Evolutionary conservation across 2,797 vertebrate species (phyloP), one percentile per base, ranked within the genome.

Genomic region (Heterohyrax brucei): DNA sequence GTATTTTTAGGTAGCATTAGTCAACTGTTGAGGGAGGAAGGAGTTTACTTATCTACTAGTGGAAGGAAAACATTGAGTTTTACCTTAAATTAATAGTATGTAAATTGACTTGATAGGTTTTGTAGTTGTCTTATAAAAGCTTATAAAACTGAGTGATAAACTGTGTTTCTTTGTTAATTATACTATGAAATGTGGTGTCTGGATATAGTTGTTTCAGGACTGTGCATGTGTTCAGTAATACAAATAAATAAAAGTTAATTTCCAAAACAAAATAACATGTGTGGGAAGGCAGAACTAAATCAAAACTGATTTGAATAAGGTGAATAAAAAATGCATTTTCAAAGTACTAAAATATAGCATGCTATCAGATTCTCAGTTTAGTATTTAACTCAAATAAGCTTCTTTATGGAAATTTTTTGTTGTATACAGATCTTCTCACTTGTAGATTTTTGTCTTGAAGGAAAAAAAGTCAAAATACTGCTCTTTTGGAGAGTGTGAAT

Each of bases 191-290:
- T 95, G 94, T 26, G 1, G 10, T 87, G 9, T 96, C 48, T 96
- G 46, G 81, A 82, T 83, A 39, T 93, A 80, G n/a, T 92, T 91
- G 22, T 92, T 66, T 66, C 73, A 81, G 46, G 72, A 12, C 22
- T 91, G 19, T 92, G 3, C 14, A 66, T 90, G 93, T 93, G 62
- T 93, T 93, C 66, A 90, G 61, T 81, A 66, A 59, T 86, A 80
- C 81, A 96, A 89, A 73, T 91, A 14, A 50, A 50, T 30, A 91
- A 94, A 97, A 91, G 73, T 95, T 64, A 18, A 93, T 93, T 97
- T 97, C 77, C 87, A 95, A 96, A 95, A 92, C 61, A 96, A 93
- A 96, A 95, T 53, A 80, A 61, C 30, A 68, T 94, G 30, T 93
- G 82, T 93, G 48, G 44, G 53, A 95, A 90, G 22, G 61, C 84